These are phyloP conservation scores for Triplophysa dalaica DNA, from an alignment of 2,113 vertebrate genomes.

Conservation along the genomic window DNA sequence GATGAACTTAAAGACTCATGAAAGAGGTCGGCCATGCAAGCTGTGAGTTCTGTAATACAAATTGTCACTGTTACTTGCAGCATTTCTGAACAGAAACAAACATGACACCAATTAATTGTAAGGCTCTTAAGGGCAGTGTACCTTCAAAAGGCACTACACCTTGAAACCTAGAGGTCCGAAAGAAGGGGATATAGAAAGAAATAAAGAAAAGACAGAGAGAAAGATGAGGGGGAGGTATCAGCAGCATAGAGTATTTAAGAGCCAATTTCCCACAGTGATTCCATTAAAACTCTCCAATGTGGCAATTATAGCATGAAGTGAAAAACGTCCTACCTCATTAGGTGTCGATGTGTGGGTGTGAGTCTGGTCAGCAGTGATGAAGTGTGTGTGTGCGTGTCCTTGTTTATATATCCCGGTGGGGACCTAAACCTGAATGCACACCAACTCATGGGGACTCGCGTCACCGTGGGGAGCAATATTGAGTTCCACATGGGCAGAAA, in stretches of 20 bases:
- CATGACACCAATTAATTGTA: slow-evolving; percentile 72
- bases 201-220: background rate
- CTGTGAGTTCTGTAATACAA: slow-evolving; percentile 76
- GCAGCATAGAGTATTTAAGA: slow-evolving; percentile 48
- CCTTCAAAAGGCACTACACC: slow-evolving; percentile 29
- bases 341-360: slow-evolving; percentile 43
- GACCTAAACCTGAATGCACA: no score
- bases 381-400: background rate
- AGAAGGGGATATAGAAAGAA: background rate
- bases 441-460: no score
- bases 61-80: slow-evolving; percentile 70
- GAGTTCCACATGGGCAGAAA: no score
- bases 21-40: slow-evolving; percentile 69
- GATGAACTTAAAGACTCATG: slow-evolving; percentile 57
- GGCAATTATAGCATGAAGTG: slow-evolving; percentile 54
- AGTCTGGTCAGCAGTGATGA: slow-evolving; percentile 22
- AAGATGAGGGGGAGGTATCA: background rate
- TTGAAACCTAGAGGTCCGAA: slow-evolving; percentile 22
- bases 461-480: no score
- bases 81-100: slow-evolving; percentile 62
- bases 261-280: slow-evolving; percentile 54
- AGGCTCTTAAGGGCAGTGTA: slow-evolving; percentile 44
- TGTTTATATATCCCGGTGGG: no score
- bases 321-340: slow-evolving; percentile 56
- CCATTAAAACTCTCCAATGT: slow-evolving; percentile 55